These are phyloP conservation scores for Sebastes glaucus DNA, from an alignment of 2,797 vertebrate genomes.

Conservation along the genomic window DNA sequence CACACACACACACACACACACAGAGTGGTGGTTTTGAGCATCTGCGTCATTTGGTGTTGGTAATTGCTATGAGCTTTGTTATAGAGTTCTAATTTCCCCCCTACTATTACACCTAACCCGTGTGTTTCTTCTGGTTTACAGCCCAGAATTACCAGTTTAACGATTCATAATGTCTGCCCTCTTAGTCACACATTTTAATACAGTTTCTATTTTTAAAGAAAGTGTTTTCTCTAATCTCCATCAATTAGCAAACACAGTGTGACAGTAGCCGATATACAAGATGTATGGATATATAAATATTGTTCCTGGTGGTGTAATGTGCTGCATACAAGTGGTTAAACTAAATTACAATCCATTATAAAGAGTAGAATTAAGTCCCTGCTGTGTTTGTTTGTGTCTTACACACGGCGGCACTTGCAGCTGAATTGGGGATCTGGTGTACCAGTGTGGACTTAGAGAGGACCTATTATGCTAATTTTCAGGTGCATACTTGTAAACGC, in stretches of 20 bases:
- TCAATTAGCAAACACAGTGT: background rate
- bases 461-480: no score
- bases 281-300: background rate
- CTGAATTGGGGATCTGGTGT: background rate
- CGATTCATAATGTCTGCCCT: background rate
- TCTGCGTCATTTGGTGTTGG: constrained; percentile 71
- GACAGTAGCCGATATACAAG: background rate
- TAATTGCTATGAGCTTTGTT: constrained; percentile 70
- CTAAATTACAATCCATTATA: background rate
- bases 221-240: background rate
- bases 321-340: background rate
- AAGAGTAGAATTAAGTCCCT: background rate
- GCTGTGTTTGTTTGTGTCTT: background rate
- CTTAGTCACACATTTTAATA: background rate
- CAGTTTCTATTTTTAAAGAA: background rate
- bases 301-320: background rate
- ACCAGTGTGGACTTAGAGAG: background rate
- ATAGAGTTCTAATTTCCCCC: constrained; percentile 47
- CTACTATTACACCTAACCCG: constrained; percentile 34
- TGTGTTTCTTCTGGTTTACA: constrained; percentile 39
- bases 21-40: constrained; percentile 37
- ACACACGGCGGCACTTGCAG: background rate
- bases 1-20: background rate
- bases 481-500: no score
- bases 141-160: constrained; percentile 29